These are phyloP conservation scores for Hyles euphorbiae DNA, from an alignment of 1,140 invertebrate species.

Conservation along the genomic window DNA sequence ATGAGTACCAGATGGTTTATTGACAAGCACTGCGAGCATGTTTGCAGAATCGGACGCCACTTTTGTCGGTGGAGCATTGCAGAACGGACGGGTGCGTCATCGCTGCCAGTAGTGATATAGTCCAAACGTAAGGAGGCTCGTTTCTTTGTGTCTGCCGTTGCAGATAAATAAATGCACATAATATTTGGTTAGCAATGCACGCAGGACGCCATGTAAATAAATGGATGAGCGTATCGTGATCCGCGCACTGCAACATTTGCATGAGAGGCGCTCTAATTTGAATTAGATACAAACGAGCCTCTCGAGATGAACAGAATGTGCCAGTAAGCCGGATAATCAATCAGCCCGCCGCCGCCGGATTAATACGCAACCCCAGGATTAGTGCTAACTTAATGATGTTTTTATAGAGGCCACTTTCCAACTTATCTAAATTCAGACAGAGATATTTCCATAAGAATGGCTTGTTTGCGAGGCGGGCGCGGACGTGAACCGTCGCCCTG, in stretches of 20 bases:
- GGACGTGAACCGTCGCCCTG: conserved; percentile 20
- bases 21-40: conserved; percentile 41
- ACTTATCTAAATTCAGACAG: conserved; percentile 33
- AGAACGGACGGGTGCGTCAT: too few species aligned
- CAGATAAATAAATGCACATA: conserved; percentile 31
- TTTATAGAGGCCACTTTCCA: conserved; percentile 4
- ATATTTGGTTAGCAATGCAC: conserved; percentile 56
- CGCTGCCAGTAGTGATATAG: background rate
- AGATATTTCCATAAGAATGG: conserved; percentile 54
- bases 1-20: conserved; percentile 36
- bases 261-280: conserved; percentile 43
- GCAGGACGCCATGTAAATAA: conserved; percentile 17
- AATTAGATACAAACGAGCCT: conserved; percentile 21
- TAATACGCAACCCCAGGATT: conserved; percentile 4
- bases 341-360: conserved; percentile 15
- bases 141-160: conserved; percentile 12
- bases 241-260: conserved; percentile 40
- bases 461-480: conserved; percentile 28
- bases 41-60: conserved; percentile 13
- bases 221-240: conserved; percentile 38
- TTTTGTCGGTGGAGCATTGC: too few species aligned
- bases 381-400: conserved; percentile 9
- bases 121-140: too few species aligned
- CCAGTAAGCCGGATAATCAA: conserved; percentile 1
- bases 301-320: background rate